Base-by-base conservation (phyloP, 1,140 invertebrate genomes). In the Drosophila lacertosa region DNA sequence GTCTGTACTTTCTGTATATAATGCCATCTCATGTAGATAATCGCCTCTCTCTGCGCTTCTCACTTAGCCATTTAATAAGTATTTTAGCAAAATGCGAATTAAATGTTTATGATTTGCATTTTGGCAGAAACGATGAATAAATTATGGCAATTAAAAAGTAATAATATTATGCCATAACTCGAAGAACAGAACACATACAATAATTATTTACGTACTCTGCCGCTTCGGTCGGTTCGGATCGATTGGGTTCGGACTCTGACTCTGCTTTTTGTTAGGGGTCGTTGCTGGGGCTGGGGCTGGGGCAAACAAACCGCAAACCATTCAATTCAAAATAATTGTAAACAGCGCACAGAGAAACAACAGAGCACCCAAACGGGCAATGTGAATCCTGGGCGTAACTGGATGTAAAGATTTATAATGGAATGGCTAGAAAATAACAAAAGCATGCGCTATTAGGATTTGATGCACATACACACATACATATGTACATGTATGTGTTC, bases 291-390 rank as follows among this genome's bases (percentile, higher is more conserved):
- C n/a, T 24, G n/a, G 24, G 37, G 24, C 10, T 22, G 42, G 20
- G 7, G 44, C 39, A 62, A 60, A 62, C 57, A 70, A 65, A 64
- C 35, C 35, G 42, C 63, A 50, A 66, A 55, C 57, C 69, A 77
- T 55, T 82, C 83, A 78, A 86, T 65, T 77, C 73, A 77, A 88
- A 86, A 81, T 64, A 84, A 86, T 86, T 86, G 60, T 84, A 86
- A 84, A 84, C 81, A 84, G 53, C 35, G 45, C 62, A 29, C 7
- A 33, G 72, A 81, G 63, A 80, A 76, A 63, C 67, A 72, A 67
- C 64, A 62, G 48, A 59, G 40, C 71, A 60, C 47, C 26, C 20
- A 35, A 7, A 26, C 45, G 45, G 44, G 22, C 53, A 16, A 58
- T 51, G 10, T 29, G 65, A 74, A 80, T 86, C 81, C 82, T 86